Conservation (phyloP, 1,140 invertebrate species). For the Sesamia nonagrioides region DNA sequence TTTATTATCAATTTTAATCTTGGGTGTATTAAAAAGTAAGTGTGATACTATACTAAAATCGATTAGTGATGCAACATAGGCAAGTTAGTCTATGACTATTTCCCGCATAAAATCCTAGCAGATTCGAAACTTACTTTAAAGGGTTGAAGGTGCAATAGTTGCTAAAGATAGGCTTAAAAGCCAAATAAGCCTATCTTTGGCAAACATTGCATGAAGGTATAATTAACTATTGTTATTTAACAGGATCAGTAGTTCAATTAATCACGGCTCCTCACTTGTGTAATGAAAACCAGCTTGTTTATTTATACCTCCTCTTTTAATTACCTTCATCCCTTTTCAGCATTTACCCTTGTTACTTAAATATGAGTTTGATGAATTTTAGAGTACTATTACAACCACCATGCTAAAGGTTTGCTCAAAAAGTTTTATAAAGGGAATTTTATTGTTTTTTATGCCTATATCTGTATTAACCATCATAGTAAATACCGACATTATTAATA, state of each 20-base stretch:
- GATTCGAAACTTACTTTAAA: too few species aligned
- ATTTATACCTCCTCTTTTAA: slow-evolving; percentile 21
- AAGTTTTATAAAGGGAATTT: too few species aligned
- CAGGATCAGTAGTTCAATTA: neutral
- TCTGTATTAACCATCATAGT: too few species aligned
- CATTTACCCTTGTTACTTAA: slow-evolving; percentile 4
- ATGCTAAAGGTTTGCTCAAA: neutral
- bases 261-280: neutral
- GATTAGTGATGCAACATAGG: neutral
- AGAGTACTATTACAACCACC: neutral
- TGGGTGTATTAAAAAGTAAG: neutral
- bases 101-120: too few species aligned
- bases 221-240: too few species aligned
- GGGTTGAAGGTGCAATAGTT: too few species aligned
- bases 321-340: slow-evolving; percentile 8
- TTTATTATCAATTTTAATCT: neutral
- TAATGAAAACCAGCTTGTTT: neutral
- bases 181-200: neutral
- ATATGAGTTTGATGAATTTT: slow-evolving; percentile 20
- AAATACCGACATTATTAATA: too few species aligned
- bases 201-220: too few species aligned
- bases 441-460: too few species aligned
- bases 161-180: too few species aligned
- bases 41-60: neutral
- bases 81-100: too few species aligned